Evolutionary conservation across 2,797 vertebrate genomes (phyloP).

Genomic region (Hippoglossus hippoglossus): DNA sequence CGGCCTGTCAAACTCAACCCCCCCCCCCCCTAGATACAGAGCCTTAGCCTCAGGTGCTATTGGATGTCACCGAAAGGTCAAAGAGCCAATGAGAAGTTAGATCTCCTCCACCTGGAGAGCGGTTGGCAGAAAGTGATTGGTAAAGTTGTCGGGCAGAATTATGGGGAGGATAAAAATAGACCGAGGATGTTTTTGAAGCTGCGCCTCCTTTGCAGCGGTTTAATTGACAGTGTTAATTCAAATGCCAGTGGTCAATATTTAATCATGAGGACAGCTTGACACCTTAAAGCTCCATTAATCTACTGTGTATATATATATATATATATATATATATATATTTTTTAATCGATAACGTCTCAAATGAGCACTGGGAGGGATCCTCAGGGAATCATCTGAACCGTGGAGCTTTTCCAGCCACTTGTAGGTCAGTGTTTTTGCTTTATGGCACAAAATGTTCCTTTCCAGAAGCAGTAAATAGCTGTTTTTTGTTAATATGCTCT

Average conservation of each 20-base stretch:
- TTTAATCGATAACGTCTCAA: constrained; percentile 14
- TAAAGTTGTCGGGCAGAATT: constrained; percentile 60
- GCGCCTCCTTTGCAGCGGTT: background rate
- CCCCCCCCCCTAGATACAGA: constrained; percentile 28
- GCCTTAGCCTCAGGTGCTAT: constrained; percentile 47
- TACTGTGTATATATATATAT: background rate
- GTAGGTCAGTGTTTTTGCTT: background rate
- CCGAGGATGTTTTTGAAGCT: constrained; percentile 26
- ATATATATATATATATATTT: background rate
- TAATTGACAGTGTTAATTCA: constrained; percentile 22
- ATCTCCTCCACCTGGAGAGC: constrained; percentile 35
- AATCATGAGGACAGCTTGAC: constrained; percentile 8
- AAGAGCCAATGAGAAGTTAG: constrained; percentile 63
- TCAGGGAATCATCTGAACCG: background rate
- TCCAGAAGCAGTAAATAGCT: background rate
- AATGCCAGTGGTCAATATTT: constrained; percentile 15
- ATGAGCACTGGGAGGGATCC: background rate
- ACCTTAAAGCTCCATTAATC: constrained; percentile 5
- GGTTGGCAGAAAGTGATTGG: constrained; percentile 54
- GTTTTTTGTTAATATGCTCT: no score
- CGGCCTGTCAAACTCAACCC: constrained; percentile 51
- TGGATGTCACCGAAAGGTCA: constrained; percentile 69
- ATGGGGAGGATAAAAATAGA: constrained; percentile 50
- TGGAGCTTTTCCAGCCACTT: background rate
- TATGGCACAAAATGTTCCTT: background rate